Conservation (phyloP, 2,797 vertebrate species). For the Crenuchus spilurus region DNA sequence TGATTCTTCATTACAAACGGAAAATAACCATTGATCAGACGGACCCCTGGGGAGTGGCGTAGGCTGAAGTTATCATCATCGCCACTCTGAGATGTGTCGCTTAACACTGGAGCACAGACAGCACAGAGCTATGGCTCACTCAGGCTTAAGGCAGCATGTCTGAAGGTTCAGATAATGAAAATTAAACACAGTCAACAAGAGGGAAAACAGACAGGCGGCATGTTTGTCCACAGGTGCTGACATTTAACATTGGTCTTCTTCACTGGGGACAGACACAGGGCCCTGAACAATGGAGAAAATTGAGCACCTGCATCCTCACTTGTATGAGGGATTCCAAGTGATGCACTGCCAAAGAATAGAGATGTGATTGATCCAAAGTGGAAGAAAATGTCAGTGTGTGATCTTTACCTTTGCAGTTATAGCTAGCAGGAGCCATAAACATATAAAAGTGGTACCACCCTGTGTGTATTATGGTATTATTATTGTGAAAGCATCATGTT, state of each 20-base stretch:
- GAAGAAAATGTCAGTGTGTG: too few relatives aligned
- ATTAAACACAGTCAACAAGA: not conserved
- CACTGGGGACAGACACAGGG: too few relatives aligned
- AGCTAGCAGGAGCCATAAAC: too few relatives aligned
- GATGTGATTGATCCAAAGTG: too few relatives aligned
- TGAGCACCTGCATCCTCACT: too few relatives aligned
- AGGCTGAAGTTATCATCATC: slow-evolving; percentile 64
- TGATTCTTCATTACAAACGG: slow-evolving; percentile 60
- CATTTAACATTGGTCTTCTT: slow-evolving; percentile 5
- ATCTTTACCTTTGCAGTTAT: too few relatives aligned
- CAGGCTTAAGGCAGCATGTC: slow-evolving; percentile 16
- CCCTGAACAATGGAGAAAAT: too few relatives aligned
- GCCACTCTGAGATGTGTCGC: slow-evolving; percentile 22
- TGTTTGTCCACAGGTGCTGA: not conserved
- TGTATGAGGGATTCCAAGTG: too few relatives aligned
- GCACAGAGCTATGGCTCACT: slow-evolving; percentile 27
- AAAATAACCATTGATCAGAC: slow-evolving; percentile 69
- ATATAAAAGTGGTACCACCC: too few relatives aligned
- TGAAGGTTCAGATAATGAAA: slow-evolving; percentile 7
- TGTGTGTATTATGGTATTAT: too few relatives aligned
- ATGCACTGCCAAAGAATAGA: too few relatives aligned
- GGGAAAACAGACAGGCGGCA: slow-evolving; percentile 24
- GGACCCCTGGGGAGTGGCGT: slow-evolving; percentile 59
- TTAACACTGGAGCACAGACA: not conserved
- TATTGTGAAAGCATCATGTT: too few relatives aligned